These are phyloP conservation scores for Noctua pronuba DNA, from an alignment of 2,888 invertebrate genomes.

Conservation along the genomic window DNA sequence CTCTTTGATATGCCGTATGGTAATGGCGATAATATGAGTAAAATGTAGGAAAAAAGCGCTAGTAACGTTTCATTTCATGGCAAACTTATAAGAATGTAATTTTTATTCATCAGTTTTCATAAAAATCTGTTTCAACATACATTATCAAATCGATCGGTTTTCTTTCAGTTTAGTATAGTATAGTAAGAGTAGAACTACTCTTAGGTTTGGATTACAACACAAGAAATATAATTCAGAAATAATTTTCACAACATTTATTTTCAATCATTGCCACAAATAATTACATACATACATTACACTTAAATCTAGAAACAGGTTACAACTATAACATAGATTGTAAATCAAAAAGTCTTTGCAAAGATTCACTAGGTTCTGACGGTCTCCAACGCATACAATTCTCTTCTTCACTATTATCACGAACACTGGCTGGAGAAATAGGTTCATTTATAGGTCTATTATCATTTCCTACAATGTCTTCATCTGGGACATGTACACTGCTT, in stretches of 20 bases:
- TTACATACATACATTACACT: constrained; percentile 2
- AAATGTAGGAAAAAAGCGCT: not conserved
- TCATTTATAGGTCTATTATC: constrained; percentile 72
- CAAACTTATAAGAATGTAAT: not conserved
- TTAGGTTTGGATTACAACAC: no score
- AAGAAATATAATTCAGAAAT: constrained; percentile 24
- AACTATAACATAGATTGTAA: constrained; percentile 60
- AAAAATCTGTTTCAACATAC: not conserved
- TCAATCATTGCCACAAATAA: not conserved
- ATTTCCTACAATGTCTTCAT: constrained; percentile 30
- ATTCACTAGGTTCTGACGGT: constrained; percentile 65
- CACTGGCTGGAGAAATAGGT: constrained; percentile 80
- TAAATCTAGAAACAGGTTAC: constrained; percentile 19
- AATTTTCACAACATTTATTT: constrained; percentile 21
- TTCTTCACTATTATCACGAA: constrained; percentile 60
- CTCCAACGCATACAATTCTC: constrained; percentile 65
- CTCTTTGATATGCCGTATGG: not conserved
- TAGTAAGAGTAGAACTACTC: no score
- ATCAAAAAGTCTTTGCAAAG: constrained; percentile 69
- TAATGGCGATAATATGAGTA: no score
- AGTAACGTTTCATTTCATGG: not conserved
- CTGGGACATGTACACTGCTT: constrained; percentile 38
- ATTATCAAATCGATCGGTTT: not conserved
- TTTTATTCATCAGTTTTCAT: not conserved
- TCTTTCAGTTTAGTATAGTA: not conserved